A percentile compares a stretch with the other conserved stretches of the same genome.
These are phyloP conservation scores for Allophyes oxyacanthae DNA, from an alignment of 2,888 invertebrate species.

Conservation along the genomic window DNA sequence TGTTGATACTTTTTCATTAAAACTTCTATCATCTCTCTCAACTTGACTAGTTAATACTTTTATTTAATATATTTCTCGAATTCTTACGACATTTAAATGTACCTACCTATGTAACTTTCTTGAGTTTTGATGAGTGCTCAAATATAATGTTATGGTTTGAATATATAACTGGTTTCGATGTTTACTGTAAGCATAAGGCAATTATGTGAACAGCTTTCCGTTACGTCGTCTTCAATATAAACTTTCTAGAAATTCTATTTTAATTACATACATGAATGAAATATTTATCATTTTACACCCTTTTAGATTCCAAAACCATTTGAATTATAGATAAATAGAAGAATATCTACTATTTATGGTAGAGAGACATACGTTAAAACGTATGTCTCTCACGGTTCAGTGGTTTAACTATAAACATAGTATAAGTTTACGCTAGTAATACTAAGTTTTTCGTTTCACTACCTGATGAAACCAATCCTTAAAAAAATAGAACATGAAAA, in stretches of 20 bases:
- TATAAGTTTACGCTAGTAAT: too few species aligned
- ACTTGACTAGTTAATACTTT: neutral
- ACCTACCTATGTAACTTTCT: conserved; percentile 27
- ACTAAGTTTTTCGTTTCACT: too few species aligned
- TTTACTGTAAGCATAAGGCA: conserved; percentile 9
- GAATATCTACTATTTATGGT: too few species aligned
- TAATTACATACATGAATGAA: conserved; percentile 20
- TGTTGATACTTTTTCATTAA: conserved; percentile 6
- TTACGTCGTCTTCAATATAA: conserved; percentile 5
- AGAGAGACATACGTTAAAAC: too few species aligned
- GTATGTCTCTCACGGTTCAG: too few species aligned
- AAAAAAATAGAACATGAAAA: too few species aligned
- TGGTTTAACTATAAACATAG: too few species aligned
- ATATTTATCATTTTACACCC: conserved; percentile 8
- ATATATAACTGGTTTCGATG: conserved; percentile 27
- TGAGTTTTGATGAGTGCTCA: conserved; percentile 16
- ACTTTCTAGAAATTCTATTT: conserved; percentile 41
- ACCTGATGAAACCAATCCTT: too few species aligned
- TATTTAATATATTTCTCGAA: conserved; percentile 12
- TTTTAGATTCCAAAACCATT: too few species aligned
- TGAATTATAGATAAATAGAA: too few species aligned
- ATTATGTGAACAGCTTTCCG: conserved; percentile 9
- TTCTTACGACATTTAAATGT: conserved; percentile 8
- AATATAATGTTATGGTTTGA: conserved; percentile 20
- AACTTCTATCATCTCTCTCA: conserved; percentile 3